A percentile compares a stretch with the other conserved stretches of the same genome.
Evolutionary conservation across 2,797 vertebrate genomes (phyloP).

Genomic region (Typhlichthys subterraneus): DNA sequence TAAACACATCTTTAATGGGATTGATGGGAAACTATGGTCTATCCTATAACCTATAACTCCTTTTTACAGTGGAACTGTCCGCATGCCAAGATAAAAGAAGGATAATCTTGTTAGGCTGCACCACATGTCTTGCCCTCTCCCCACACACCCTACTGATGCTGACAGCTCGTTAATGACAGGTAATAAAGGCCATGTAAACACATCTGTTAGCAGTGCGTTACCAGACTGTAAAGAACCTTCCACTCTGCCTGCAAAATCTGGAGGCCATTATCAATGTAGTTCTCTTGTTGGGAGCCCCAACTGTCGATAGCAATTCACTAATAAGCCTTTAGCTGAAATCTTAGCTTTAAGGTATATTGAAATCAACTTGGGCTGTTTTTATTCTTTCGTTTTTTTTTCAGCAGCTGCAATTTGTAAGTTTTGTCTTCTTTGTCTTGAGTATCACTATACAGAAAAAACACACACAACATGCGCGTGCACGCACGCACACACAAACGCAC

Average conservation of each 20-base stretch:
- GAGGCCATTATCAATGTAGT: conserved; percentile 47
- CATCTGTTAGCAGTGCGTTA: conserved; percentile 72
- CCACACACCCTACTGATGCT: conserved; percentile 22
- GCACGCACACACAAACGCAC: conserved; percentile 3
- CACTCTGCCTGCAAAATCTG: conserved; percentile 49
- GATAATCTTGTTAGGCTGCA: conserved; percentile 8
- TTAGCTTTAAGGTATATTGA: conserved; percentile 4
- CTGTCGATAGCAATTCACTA: conserved; percentile 29
- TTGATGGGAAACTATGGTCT: too few relatives aligned
- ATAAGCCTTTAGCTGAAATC: conserved; percentile 14
- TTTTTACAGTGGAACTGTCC: background rate
- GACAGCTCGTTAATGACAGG: conserved; percentile 70
- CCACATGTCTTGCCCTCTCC: conserved; percentile 27
- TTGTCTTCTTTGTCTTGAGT: background rate
- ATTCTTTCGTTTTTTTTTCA: too few relatives aligned
- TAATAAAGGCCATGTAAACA: conserved; percentile 75
- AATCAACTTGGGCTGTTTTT: too few relatives aligned
- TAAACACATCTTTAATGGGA: too few relatives aligned
- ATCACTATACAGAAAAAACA: background rate
- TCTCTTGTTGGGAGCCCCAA: conserved; percentile 1
- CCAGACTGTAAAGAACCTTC: conserved; percentile 63
- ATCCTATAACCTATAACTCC: background rate
- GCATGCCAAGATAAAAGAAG: too few relatives aligned
- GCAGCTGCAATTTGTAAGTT: too few relatives aligned
- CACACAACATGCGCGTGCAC: background rate